Percentiles rank a stretch among this genome's conserved stretches.
phyloP scores from a whole-genome alignment of 2,888 invertebrate species.

The Caradrina kadenii region DNA sequence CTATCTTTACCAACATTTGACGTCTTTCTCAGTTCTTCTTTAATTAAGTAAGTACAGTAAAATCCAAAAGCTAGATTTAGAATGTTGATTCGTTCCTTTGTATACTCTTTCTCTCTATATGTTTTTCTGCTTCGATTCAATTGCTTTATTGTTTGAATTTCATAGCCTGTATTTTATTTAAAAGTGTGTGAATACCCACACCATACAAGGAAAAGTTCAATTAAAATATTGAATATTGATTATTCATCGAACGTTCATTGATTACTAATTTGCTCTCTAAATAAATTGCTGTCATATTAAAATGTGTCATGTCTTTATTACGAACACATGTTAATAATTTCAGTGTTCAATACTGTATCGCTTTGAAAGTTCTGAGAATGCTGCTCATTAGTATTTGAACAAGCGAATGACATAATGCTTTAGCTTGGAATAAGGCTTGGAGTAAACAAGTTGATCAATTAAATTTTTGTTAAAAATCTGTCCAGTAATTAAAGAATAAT shows the following conservation, averaged over 20 bases:
- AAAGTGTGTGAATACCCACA: background rate
- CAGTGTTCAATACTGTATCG: slow-evolving; percentile 15
- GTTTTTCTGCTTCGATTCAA: background rate
- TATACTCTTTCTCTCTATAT: background rate
- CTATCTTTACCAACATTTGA: background rate
- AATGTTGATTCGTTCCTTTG: background rate
- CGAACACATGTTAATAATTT: slow-evolving; percentile 52
- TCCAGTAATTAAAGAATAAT: too few relatives aligned
- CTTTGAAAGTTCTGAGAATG: slow-evolving; percentile 51
- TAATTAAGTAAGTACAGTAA: background rate
- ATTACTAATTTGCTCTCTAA: slow-evolving; percentile 40
- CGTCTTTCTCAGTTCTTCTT: background rate
- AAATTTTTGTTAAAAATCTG: too few relatives aligned
- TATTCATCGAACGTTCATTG: slow-evolving; percentile 38
- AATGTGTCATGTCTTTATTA: slow-evolving; percentile 62
- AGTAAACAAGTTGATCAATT: too few relatives aligned
- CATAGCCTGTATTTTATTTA: background rate
- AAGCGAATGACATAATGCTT: background rate
- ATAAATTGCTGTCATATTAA: slow-evolving; percentile 33
- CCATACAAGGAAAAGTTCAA: slow-evolving; percentile 49
- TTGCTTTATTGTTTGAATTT: too few relatives aligned
- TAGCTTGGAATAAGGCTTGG: background rate
- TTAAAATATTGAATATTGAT: slow-evolving; percentile 24
- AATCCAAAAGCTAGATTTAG: too few relatives aligned
- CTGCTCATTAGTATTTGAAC: slow-evolving; percentile 35